These are phyloP conservation scores for Zaprionus tsacasi DNA, from an alignment of 1,140 invertebrate genomes.

Conservation along the genomic window DNA sequence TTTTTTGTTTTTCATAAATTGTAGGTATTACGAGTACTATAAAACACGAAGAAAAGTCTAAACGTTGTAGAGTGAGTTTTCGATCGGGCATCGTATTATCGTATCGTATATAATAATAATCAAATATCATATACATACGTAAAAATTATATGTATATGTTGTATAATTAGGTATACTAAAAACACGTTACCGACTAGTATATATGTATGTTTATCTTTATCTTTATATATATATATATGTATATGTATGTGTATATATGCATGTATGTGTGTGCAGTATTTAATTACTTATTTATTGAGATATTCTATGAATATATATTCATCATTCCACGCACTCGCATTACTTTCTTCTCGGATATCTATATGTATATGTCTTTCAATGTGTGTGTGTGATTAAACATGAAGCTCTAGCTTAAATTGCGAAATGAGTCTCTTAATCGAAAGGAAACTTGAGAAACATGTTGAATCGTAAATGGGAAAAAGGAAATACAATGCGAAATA, in stretches of 20 bases:
- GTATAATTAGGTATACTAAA: conserved; percentile 51
- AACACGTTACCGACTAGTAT: conserved; percentile 58
- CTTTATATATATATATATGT: conserved; percentile 49
- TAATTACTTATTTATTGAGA: conserved; percentile 73
- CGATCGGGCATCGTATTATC: background rate
- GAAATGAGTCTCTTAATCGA: background rate
- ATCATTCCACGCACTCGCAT: conserved; percentile 25
- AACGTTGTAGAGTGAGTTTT: conserved; percentile 51
- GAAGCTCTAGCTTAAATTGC: conserved; percentile 49
- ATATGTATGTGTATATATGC: conserved; percentile 28
- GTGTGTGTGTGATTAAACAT: conserved; percentile 29
- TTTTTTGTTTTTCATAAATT: conserved; percentile 14
- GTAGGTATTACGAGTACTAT: conserved; percentile 42
- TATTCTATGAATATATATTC: conserved; percentile 75
- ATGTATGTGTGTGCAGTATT: conserved; percentile 37
- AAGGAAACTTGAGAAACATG: conserved; percentile 4
- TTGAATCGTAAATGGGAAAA: conserved; percentile 4
- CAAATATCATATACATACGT: conserved; percentile 27
- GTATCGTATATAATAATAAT: conserved; percentile 7
- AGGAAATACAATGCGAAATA: conserved; percentile 49
- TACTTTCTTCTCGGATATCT: background rate
- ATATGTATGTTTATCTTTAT: conserved; percentile 55
- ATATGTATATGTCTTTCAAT: conserved; percentile 43
- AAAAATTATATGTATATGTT: conserved; percentile 53
- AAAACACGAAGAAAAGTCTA: conserved; percentile 52